A percentile compares a stretch with the other conserved stretches of the same genome.
These are phyloP conservation scores for Epizoanthus fatuus DNA, from an alignment of 92 coral and sea anemone genomes.

Conservation along the genomic window DNA sequence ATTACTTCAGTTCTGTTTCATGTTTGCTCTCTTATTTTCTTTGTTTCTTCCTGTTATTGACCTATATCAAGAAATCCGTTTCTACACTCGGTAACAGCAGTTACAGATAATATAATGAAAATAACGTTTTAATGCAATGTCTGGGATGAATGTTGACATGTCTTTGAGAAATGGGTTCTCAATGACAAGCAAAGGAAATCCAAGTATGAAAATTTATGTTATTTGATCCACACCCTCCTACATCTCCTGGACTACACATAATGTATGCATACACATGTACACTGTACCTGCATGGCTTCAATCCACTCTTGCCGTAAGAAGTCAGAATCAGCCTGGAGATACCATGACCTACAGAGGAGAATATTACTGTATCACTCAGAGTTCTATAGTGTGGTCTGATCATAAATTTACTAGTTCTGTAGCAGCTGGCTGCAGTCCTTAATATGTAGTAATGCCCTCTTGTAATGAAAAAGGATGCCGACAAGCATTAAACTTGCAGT, in stretches of 20 bases:
- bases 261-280: background rate
- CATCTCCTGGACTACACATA: background rate
- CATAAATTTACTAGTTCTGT: background rate
- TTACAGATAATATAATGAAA: too few species aligned
- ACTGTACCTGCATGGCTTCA: slow-evolving; percentile 98
- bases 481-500: too few species aligned
- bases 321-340: slow-evolving; percentile 94
- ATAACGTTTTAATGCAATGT: too few species aligned
- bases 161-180: too few species aligned
- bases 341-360: slow-evolving; percentile 74
- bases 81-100: too few species aligned
- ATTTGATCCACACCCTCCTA: slow-evolving; percentile 1
- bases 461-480: background rate
- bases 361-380: background rate
- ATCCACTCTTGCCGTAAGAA: slow-evolving; percentile 89
- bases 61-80: too few species aligned
- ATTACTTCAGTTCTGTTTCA: too few species aligned
- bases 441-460: background rate
- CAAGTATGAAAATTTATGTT: background rate
- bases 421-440: background rate
- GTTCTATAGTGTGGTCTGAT: background rate
- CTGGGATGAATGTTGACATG: too few species aligned
- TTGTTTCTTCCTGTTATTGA: too few species aligned
- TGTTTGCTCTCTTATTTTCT: too few species aligned
- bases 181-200: background rate